These are phyloP conservation scores for Apoda limacodes DNA, from an alignment of 2,888 invertebrate species.

Conservation along the genomic window DNA sequence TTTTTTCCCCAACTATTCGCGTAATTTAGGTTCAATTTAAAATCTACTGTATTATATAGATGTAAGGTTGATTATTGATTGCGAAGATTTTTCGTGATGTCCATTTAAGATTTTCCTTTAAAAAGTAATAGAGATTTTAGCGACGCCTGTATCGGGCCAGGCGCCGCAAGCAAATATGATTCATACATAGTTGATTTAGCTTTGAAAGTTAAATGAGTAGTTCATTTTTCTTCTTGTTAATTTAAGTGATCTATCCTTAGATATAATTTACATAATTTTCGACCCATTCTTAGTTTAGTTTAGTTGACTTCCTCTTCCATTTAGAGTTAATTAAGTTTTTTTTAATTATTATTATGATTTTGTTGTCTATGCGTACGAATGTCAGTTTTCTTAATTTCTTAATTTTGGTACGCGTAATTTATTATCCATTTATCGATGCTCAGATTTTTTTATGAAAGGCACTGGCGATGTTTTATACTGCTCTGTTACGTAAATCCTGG, in stretches of 20 bases:
- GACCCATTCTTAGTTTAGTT: constrained; percentile 49
- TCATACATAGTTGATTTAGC: no score
- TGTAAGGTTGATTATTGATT: constrained; percentile 35
- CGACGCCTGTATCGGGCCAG: no score
- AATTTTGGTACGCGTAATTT: constrained; percentile 36
- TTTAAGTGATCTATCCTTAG: no score
- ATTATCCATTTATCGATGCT: constrained; percentile 39
- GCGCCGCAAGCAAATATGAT: no score
- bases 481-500: constrained; percentile 34
- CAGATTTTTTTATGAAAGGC: constrained; percentile 27
- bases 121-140: no score
- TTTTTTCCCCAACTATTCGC: constrained; percentile 7
- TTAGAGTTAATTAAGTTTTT: constrained; percentile 57
- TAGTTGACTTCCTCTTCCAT: constrained; percentile 64
- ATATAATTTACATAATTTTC: no score
- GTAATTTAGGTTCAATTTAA: constrained; percentile 23
- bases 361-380: constrained; percentile 42
- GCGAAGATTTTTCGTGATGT: constrained; percentile 20
- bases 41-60: constrained; percentile 48
- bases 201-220: no score
- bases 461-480: neutral
- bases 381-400: constrained; percentile 25
- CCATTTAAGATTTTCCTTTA: no score
- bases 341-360: constrained; percentile 39
- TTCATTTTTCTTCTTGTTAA: no score